These are phyloP conservation scores for Andricus quercusramuli DNA, from an alignment of 2,888 invertebrate species.

Conservation along the genomic window DNA sequence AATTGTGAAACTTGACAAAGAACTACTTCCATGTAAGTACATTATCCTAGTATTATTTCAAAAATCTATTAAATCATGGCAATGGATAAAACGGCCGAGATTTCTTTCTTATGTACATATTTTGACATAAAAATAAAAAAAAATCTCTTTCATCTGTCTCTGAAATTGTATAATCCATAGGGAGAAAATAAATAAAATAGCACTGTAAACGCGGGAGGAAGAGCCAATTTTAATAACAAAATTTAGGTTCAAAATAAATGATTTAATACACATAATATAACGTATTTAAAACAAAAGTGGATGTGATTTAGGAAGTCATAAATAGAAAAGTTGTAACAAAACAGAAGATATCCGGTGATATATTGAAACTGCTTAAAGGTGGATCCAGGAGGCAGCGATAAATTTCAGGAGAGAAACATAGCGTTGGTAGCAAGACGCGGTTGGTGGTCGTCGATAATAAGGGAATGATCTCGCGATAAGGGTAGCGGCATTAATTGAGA, in stretches of 20 bases:
- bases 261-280: background rate
- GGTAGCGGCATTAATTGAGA: slow-evolving; percentile 73
- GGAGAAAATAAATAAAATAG: no score
- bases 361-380: slow-evolving; percentile 44
- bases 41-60: no score
- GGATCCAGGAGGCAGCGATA: slow-evolving; percentile 55
- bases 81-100: no score
- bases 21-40: no score
- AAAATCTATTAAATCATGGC: no score
- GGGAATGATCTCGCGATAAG: slow-evolving; percentile 71
- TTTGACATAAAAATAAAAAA: no score
- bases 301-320: background rate
- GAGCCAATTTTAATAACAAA: background rate
- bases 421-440: slow-evolving; percentile 52
- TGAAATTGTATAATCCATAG: no score
- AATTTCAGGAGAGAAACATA: slow-evolving; percentile 51
- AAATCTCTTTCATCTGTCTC: no score
- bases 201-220: no score
- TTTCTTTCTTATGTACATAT: no score
- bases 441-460: slow-evolving; percentile 69
- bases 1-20: no score
- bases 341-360: slow-evolving; percentile 11
- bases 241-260: background rate
- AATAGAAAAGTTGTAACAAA: background rate
- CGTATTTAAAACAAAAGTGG: background rate